Conservation (phyloP, 2,888 invertebrate genomes). For the Melanotus villosus region DNA sequence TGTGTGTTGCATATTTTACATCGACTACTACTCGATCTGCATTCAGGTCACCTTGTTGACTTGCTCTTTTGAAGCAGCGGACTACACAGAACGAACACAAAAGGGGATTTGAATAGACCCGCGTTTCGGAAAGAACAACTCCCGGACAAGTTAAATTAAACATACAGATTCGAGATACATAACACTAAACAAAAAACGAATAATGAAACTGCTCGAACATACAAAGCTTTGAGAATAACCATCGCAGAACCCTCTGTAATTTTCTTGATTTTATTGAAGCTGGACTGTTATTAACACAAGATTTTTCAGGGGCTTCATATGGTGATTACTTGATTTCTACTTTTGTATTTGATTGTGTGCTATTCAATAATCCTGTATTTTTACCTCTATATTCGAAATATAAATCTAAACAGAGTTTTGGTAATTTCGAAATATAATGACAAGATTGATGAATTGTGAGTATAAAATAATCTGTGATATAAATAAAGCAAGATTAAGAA, state of each 20-base stretch:
- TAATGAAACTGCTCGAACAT: constrained; percentile 47
- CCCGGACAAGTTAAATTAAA: constrained; percentile 54
- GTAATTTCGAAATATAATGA: no score
- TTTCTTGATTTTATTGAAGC: constrained; percentile 16
- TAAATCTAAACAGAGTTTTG: no score
- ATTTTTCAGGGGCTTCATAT: no score
- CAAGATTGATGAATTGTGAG: no score
- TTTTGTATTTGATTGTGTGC: no score
- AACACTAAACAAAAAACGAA: constrained; percentile 41
- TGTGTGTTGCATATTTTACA: constrained; percentile 65
- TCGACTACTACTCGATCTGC: constrained; percentile 62
- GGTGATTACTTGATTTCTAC: no score
- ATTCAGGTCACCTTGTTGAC: constrained; percentile 65
- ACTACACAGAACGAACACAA: constrained; percentile 49
- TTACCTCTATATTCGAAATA: no score
- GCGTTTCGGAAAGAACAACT: constrained; percentile 47
- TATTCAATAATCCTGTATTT: no score
- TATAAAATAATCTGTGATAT: no score
- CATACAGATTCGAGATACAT: constrained; percentile 44
- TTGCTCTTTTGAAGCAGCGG: constrained; percentile 65
- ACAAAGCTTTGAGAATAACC: constrained; percentile 22
- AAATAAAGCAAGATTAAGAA: no score
- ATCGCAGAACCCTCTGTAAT: constrained; percentile 33
- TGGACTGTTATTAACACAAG: no score
- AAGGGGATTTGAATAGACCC: constrained; percentile 52